Base-by-base conservation (phyloP, 2,113 vertebrate species). In the Apodemus sylvaticus region DNA sequence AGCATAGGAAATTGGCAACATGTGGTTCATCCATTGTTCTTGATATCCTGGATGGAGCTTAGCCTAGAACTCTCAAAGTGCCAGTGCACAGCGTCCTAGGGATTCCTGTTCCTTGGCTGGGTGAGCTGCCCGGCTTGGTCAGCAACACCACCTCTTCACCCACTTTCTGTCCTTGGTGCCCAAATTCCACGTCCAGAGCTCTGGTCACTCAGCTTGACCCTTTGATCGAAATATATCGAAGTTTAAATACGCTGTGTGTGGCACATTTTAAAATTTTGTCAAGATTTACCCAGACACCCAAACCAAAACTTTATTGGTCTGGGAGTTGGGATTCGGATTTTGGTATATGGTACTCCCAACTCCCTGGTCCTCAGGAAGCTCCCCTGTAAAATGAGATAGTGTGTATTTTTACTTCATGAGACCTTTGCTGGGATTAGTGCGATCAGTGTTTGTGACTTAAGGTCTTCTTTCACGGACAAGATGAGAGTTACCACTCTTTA, bases 391-490 rank as follows among this genome's bases (percentile, higher is more conserved):
- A 42, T 14, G 34, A 88, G 51, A 24, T 39, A 4, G n/a, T 26
- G 14, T 0, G 3, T 34, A 1, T 85, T 94, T 77, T 93, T 74
- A 68, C 48, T 66, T 76, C 58, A 42, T 5, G 64, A 77, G 64
- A 51, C 66, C 22, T 66, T 89, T 45, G 62, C 53, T 42, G 60
- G 83, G 79, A 70, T 45, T 88, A 92, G 12, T n/a, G n/a, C 86
- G 45, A 87, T 62, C 39, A 19, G 39, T 5, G 20, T 77, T 12
- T 77, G 51, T 93, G 70, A 58, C 39, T 64, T 85, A 60, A 42
- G 58, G 58, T 19, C 78, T 89, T 94, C n/a, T 55, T 94, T 95
- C 36, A 93, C 19, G 29, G 10, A 74, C 68, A 93, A 51, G 53
- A 71, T 86, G 62, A 36, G 5, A 88, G 13, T 79, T 91, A 62